Evolutionary conservation across 2,888 invertebrate species (phyloP), one percentile per base, ranked within the genome.

Genomic region (Tiliacea citrago): DNA sequence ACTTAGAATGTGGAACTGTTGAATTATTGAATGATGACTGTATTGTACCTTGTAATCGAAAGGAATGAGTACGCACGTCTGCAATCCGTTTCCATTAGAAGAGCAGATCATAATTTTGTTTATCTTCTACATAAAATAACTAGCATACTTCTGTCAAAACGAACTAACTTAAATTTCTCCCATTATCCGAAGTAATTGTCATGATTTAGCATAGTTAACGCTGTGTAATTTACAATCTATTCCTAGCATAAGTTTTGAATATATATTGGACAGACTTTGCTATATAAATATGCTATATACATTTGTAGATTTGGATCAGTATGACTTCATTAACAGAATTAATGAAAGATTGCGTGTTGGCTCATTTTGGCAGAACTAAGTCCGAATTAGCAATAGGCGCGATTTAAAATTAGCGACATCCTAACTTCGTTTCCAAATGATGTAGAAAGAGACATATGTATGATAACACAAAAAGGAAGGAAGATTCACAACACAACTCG

Each of bases 21-120:
- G 16, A 82, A 77, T 82, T 18, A 66, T 79, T 77, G 8, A 69
- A 13, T 66, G 45, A 82, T 51, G 45, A 70, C 47, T 57, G 18
- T 24, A 58, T 53, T 76, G 73, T 66, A 61, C 42, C 29, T 58
- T 51, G 10, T 21, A 16, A 45, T 60, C 10, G 6, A 29, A n/a
- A 39, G 16, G 45, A 39, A 0, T 10, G 3, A 45, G n/a, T n/a
- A n/a, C n/a, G 5, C 39, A 39, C 39, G 39, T 8, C 12, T 39
- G 35, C 9, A 16, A 3, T 10, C 35, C 9, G 5, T 45, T 62
- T 62, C 8, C 1, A 1, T 65, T 47, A 0, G 18, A 24, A 42
- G 9, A 42, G 8, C 63, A 63, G 18, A 10, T 35, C n/a, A 35
- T 35, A 7, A 18, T n/a, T 3, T 39, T 39, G 16, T n/a, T 9